Evolutionary conservation across 2,888 invertebrate species (phyloP).

Genomic region (Nebria salina): DNA sequence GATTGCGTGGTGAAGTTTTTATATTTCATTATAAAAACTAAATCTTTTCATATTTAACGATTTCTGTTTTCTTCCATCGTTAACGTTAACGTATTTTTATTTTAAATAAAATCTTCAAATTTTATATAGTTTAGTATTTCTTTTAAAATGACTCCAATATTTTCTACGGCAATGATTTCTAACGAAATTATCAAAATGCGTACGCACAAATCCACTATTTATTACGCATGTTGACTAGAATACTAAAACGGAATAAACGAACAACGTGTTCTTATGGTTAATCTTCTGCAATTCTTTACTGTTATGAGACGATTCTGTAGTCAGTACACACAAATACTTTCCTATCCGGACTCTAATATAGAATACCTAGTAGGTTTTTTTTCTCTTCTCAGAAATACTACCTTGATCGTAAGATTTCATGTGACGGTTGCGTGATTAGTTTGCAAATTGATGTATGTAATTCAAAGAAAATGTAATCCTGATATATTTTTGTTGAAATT

Average conservation of each 20-base stretch:
- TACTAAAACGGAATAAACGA: constrained; percentile 31
- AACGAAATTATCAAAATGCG: background rate
- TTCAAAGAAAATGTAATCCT: background rate
- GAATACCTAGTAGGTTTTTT: constrained; percentile 39
- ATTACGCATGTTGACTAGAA: constrained; percentile 30
- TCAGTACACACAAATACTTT: constrained; percentile 13
- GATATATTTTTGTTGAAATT: background rate
- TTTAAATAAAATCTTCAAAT: background rate
- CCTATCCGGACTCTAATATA: constrained; percentile 8
- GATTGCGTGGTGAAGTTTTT: background rate
- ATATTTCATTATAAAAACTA: background rate
- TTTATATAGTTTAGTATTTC: too few species aligned
- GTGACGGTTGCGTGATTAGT: constrained; percentile 30
- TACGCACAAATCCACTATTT: constrained; percentile 15
- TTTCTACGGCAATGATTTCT: background rate
- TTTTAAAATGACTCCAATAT: too few species aligned
- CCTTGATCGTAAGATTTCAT: constrained; percentile 17
- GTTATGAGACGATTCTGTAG: constrained; percentile 27
- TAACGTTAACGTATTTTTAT: background rate
- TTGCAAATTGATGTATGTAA: constrained; percentile 20
- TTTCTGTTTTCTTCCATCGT: background rate
- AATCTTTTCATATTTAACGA: background rate
- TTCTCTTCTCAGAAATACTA: constrained; percentile 7
- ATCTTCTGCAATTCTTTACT: constrained; percentile 41
- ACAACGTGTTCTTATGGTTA: constrained; percentile 35